Evolutionary conservation across 2,888 invertebrate species (phyloP), one percentile per base, ranked within the genome.

Genomic region (Pristionchus japonicus): DNA sequence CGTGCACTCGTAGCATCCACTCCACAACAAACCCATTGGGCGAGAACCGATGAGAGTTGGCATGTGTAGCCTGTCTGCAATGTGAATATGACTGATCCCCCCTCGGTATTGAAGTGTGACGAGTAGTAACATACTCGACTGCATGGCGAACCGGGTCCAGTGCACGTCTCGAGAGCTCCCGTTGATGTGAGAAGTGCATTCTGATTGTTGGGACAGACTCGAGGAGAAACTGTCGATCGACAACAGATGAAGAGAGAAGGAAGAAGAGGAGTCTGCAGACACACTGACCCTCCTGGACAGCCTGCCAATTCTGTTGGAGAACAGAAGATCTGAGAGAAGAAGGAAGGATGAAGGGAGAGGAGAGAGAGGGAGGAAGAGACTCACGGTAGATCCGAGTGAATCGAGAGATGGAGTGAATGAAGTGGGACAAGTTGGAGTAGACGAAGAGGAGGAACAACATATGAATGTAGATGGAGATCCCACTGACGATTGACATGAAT

Each of bases 1-100:
- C 89, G 88, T 6, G 91, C 90, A 7, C 84, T 80, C 1, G 74
- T 70, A 7, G 84, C 61, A 20, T 89, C 90, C 13, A 86, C 86
- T 9, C 94, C 94, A 87, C 94, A 94, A 57, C 94, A 94, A 2
- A 93, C 90, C 87, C 92, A 94, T n/a, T 90, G 88, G 40, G 91
- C 89, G 1, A 91, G 85, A 6, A 92, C 88, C 0, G 90, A 88
- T 1, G 94, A 94, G n/a, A 93, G 88, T 83, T 92, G 92, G 84
- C 94, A 94, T 0, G 92, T 91, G 88, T 93, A 94, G 6, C 92
- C 91, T 31, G 91, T 57, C 91, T 92, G 88, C 23, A 92, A 88
- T n/a, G n/a, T n/a, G n/a, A n/a, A n/a, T n/a, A n/a, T n/a, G n/a
- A n/a, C n/a, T n/a, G n/a, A n/a, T n/a, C n/a, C n/a, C n/a, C n/a